A percentile compares a stretch with the other conserved stretches of the same genome.
phyloP scores from a whole-genome alignment of 2,113 vertebrate genomes.

The Archocentrus centrarchus region DNA sequence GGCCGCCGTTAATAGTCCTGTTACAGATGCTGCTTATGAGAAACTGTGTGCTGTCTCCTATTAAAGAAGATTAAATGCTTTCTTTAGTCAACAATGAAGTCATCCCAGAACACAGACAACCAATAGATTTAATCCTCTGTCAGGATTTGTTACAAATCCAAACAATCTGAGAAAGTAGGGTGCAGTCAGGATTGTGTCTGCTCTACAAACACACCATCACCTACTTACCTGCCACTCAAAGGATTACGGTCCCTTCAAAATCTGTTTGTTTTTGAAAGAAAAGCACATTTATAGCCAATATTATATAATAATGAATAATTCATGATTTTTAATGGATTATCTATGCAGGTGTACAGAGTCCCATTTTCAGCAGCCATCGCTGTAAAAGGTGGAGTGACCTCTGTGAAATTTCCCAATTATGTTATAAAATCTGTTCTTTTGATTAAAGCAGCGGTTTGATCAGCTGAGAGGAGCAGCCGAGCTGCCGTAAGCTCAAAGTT shows the following conservation, averaged over 20 bases:
- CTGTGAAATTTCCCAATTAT: not conserved
- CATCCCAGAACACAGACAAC: conserved; percentile 9
- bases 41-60: conserved; percentile 1
- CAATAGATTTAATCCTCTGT: conserved; percentile 49
- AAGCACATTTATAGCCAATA: not conserved
- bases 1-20: not conserved
- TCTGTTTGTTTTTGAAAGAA: not conserved
- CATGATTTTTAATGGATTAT: not conserved
- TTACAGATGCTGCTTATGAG: conserved; percentile 6
- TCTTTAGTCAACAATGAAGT: conserved; percentile 32
- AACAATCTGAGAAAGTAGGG: not conserved
- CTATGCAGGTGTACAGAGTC: not conserved
- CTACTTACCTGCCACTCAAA: not conserved
- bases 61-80: conserved; percentile 40
- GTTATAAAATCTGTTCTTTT: not conserved
- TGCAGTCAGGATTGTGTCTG: not conserved
- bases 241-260: not conserved
- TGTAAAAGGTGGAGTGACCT: not conserved
- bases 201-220: not conserved
- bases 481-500: not conserved
- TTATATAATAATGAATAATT: not conserved
- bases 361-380: not conserved
- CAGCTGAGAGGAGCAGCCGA: not conserved
- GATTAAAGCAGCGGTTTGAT: not conserved
- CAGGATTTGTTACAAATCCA: conserved; percentile 39